A percentile compares a stretch with the other conserved stretches of the same genome.
Conservation (phyloP, 1,140 invertebrate species). For the Cydia fagiglandana region DNA sequence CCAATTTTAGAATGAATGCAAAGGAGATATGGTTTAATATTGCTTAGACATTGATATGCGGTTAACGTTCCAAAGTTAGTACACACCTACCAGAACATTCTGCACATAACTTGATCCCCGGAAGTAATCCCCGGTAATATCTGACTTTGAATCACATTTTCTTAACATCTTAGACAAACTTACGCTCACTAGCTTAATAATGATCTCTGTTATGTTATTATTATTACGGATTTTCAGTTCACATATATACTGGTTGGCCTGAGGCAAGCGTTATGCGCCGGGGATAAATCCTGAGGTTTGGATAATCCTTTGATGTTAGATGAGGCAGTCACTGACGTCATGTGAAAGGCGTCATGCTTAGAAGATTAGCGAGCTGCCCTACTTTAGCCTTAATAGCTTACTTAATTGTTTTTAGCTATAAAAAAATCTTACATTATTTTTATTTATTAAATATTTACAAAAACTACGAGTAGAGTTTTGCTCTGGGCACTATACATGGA, state of each 20-base stretch:
- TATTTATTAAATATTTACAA: too few species aligned
- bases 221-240: background rate
- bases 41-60: background rate
- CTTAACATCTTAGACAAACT: background rate
- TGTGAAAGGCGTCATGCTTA: background rate
- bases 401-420: background rate
- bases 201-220: background rate
- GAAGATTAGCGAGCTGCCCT: background rate
- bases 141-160: background rate
- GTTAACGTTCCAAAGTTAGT: background rate
- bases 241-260: background rate
- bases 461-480: too few species aligned
- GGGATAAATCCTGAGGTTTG: background rate
- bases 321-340: conserved; percentile 2
- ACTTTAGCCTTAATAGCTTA: background rate
- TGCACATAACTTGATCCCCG: background rate
- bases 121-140: background rate
- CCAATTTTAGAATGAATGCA: background rate
- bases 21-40: background rate
- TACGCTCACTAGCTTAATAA: background rate
- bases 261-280: background rate
- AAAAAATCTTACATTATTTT: background rate
- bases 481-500: too few species aligned
- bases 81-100: background rate
- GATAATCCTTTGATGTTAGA: conserved; percentile 3